phyloP scores from a whole-genome alignment of 1,140 invertebrate genomes.

The Paramacrobiotus metropolitanus region DNA sequence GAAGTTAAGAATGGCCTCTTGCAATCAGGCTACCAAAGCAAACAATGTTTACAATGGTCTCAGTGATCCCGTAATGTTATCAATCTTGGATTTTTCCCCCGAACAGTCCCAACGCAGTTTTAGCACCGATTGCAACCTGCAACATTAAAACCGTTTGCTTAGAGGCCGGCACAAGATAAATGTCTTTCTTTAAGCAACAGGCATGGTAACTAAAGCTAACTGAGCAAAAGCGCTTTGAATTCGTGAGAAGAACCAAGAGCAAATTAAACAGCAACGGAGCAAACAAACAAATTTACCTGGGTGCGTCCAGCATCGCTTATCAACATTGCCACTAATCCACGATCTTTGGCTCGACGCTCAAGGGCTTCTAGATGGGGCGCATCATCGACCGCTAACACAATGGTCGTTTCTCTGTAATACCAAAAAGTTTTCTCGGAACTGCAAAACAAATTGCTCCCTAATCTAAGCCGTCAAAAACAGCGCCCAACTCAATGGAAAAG shows the following conservation, averaged over 20 bases:
- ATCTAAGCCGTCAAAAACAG: no score
- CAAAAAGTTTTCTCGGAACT: background rate
- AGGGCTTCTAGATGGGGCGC: background rate
- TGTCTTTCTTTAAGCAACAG: background rate
- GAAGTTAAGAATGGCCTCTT: no score
- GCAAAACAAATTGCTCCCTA: no score
- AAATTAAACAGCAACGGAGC: background rate
- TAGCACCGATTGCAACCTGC: background rate
- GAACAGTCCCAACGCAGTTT: slow-evolving; percentile 10
- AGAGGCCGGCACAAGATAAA: background rate
- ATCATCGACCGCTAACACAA: background rate
- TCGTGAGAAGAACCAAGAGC: background rate
- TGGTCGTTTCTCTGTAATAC: background rate
- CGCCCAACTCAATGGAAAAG: no score
- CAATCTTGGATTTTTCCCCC: slow-evolving; percentile 10
- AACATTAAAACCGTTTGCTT: background rate
- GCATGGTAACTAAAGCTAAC: no score
- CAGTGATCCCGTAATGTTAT: slow-evolving; percentile 5
- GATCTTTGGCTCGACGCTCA: background rate
- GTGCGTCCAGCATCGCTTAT: background rate
- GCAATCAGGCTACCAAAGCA: no score
- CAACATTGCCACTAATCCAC: background rate
- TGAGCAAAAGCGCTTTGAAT: background rate
- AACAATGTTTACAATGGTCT: slow-evolving; percentile 1
- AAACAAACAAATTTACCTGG: background rate